These are phyloP conservation scores for Bombus difficillimus DNA, from an alignment of 1,140 invertebrate species.

Conservation along the genomic window DNA sequence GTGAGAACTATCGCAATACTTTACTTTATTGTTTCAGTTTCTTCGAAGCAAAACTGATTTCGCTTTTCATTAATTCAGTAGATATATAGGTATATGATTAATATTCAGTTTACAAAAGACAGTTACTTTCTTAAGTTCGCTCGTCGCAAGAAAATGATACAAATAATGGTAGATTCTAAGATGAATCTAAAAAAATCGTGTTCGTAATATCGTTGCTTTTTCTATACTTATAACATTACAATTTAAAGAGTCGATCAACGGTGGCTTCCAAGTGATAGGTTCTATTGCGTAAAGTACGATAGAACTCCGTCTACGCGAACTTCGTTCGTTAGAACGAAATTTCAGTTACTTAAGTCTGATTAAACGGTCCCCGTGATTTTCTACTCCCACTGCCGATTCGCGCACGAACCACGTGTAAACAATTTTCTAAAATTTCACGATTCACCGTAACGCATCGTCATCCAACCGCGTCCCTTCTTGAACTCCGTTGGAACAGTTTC, in stretches of 20 bases:
- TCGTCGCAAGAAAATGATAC: no score
- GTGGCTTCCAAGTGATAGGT: no score
- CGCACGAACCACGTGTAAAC: not conserved
- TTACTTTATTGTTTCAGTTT: not conserved
- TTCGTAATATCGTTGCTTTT: not conserved
- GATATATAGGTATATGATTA: not conserved
- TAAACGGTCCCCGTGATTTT: no score
- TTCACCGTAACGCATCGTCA: not conserved
- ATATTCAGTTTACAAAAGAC: not conserved
- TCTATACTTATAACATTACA: not conserved
- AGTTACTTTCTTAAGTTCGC: not conserved
- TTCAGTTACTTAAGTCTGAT: no score
- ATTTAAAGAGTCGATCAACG: not conserved
- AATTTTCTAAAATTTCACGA: not conserved
- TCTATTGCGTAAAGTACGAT: no score
- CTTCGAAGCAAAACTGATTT: not conserved
- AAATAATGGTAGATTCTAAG: not conserved
- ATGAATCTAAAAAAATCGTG: not conserved
- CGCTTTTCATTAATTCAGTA: no score
- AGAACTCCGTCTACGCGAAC: no score
- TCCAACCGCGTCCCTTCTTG: no score
- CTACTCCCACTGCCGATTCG: not conserved
- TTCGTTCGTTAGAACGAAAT: no score
- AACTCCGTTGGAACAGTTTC: not conserved
- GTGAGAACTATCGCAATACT: not conserved